Conservation (phyloP, 2,888 invertebrate species). For the Coecobrya sp. region DNA sequence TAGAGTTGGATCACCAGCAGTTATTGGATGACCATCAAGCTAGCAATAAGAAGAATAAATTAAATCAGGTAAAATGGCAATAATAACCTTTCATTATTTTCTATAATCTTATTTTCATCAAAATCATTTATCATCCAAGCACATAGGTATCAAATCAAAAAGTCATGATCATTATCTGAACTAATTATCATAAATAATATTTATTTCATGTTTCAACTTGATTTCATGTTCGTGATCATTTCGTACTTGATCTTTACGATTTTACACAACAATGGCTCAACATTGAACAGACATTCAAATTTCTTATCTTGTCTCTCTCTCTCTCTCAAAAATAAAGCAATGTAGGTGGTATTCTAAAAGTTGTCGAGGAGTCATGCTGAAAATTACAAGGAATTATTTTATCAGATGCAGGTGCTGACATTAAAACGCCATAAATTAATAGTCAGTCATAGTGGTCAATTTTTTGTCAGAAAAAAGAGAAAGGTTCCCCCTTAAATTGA, state of each 20-base stretch:
- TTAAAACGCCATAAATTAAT: slow-evolving; percentile 30
- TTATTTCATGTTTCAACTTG: slow-evolving; percentile 43
- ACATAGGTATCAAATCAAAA: background rate
- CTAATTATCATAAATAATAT: slow-evolving; percentile 37
- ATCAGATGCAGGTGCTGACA: slow-evolving; percentile 51
- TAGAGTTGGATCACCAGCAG: slow-evolving; percentile 85
- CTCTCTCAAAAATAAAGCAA: too few species aligned
- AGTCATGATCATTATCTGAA: background rate
- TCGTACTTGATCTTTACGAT: slow-evolving; percentile 30
- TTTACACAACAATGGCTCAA: background rate
- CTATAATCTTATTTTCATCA: background rate
- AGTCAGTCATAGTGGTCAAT: background rate
- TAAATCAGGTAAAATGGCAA: slow-evolving; percentile 76
- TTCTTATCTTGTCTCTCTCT: too few species aligned
- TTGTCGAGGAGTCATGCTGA: background rate
- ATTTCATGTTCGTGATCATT: slow-evolving; percentile 39
- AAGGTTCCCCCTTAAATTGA: slow-evolving; percentile 23
- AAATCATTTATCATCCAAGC: background rate
- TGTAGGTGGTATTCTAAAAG: background rate
- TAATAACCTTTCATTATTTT: background rate
- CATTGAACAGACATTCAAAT: too few species aligned
- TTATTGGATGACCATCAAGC: slow-evolving; percentile 56
- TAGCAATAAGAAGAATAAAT: slow-evolving; percentile 22
- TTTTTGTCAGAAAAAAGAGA: slow-evolving; percentile 31
- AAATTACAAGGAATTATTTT: slow-evolving; percentile 30